Evolutionary conservation across 2,113 vertebrate genomes (phyloP), one percentile per base, ranked within the genome.

Genomic region (Cyprinus carpio): DNA sequence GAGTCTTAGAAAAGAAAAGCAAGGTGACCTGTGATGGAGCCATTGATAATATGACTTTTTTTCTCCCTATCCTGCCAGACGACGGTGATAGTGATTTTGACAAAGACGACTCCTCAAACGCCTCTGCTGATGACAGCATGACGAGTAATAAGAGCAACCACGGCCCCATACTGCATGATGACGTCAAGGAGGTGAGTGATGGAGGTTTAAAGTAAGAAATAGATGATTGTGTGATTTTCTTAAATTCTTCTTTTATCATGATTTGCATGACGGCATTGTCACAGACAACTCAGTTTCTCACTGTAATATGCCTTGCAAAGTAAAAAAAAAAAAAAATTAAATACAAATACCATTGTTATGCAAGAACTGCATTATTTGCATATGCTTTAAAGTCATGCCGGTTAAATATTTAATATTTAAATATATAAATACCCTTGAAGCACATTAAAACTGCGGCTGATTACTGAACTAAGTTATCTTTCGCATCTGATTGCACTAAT

Each of bases 41-140:
- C 12, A 13, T 46, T 10, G 37, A 46, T 81, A 46, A 27, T 12
- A 31, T 65, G 27, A 46, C 43, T 46, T 16, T 27, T 27, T 40
- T 82, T 4, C 49, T 37, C 29, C 46, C n/a, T 49, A 87, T 91
- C 87, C 90, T 89, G 90, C 86, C 93, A 95, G 94, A 95, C 88
- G 94, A 95, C 83, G 94, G 94, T 6, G 94, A 95, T 90, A 95
- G 94, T 74, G 94, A 95, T 85, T 92, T 84, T 7, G 94, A 95
- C 90, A 93, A 93, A 88, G 95, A 95, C 90, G 93, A 93, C 23
- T 94, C 92, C 78, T 95, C 94, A 81, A 94, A 93, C 91, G 90
- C 92, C 77, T 95, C 95, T 0, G 90, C 88, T 2, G 95, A 95
- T 85, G 94, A 95, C 93, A 93, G 91, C 90, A 94, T 95, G 94